Evolutionary conservation across 2,888 invertebrate genomes (phyloP), one percentile per base, ranked within the genome.

Genomic region (Deroplatys truncata): DNA sequence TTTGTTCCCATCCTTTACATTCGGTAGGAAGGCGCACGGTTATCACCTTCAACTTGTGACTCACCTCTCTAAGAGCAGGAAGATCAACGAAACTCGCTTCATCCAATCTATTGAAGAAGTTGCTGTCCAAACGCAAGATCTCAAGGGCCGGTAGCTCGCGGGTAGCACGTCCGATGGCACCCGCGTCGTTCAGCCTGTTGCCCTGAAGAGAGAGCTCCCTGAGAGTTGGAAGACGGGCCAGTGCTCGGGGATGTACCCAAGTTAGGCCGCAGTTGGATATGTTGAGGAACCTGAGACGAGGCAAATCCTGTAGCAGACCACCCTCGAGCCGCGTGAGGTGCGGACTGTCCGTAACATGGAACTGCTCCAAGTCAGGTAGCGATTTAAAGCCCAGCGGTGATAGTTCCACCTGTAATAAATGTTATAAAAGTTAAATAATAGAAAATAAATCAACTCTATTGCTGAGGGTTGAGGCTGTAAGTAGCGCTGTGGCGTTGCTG

Each of bases 51-150:
- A 43, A 13, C 13, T 1, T 43, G 4, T 1, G 20, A 72, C 56
- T 84, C 13, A 89, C 49, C 89, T 95, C 95, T 90, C 96, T 95
- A 20, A 98, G 93, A 92, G 96, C 95, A 0, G 97, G 96, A 90
- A 97, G 94, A 92, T 97, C 97, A 3, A 97, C 96, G 93, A 98
- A 97, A 0, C 97, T 96, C 0, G 96, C 97, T 93, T 97, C 97
- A 82, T 94, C 95, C 82, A 98, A 93, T 91, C 96, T 95, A 90
- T 95, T 96, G 88, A 98, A 96, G 49, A 94, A 93, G 92, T 98
- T 98, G 89, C 95, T 93, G 92, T 97, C 97, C 25, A 98, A 93
- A 90, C 96, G 95, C 72, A 98, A 93, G 43, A 95, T 94, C 88
- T 96, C 95, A 56, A 98, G 93, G 90, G 95, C 95, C n/a, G 96